phyloP scores from a whole-genome alignment of 1,140 invertebrate genomes.

The Paraescarpia echinospica region DNA sequence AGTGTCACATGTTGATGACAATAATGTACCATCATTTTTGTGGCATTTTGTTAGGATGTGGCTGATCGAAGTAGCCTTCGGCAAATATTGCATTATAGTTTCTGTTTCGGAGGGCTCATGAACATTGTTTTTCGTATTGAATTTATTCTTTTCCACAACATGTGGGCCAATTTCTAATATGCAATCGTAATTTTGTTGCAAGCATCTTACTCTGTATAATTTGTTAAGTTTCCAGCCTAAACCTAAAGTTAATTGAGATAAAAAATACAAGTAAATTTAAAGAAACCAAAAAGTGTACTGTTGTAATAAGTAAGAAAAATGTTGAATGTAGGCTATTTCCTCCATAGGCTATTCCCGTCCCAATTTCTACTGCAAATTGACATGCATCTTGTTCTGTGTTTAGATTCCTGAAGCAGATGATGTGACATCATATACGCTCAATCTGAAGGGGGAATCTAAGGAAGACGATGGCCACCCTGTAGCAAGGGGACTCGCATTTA shows the following conservation, averaged over 20 bases:
- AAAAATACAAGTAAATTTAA: too few relatives aligned
- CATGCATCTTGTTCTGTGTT: background rate
- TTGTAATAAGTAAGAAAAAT: too few relatives aligned
- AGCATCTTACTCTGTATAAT: too few relatives aligned
- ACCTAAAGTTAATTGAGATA: too few relatives aligned
- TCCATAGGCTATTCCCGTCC: too few relatives aligned
- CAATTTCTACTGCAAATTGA: background rate
- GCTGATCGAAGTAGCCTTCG: background rate
- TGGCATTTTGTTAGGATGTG: background rate
- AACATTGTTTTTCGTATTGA: too few relatives aligned
- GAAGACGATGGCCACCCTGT: background rate
- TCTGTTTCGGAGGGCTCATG: too few relatives aligned
- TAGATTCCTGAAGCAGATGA: background rate
- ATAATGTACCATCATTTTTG: background rate
- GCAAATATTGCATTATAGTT: background rate
- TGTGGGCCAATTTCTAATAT: background rate
- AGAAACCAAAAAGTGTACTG: too few relatives aligned
- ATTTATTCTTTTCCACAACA: too few relatives aligned
- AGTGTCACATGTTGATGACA: too few relatives aligned
- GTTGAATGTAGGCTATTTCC: too few relatives aligned
- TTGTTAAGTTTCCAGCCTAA: too few relatives aligned
- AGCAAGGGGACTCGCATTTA: background rate
- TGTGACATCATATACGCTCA: background rate
- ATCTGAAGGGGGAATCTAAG: background rate
- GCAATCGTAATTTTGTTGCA: background rate